phyloP scores from a whole-genome alignment of 2,888 invertebrate genomes.

The Lamproptera curius region DNA sequence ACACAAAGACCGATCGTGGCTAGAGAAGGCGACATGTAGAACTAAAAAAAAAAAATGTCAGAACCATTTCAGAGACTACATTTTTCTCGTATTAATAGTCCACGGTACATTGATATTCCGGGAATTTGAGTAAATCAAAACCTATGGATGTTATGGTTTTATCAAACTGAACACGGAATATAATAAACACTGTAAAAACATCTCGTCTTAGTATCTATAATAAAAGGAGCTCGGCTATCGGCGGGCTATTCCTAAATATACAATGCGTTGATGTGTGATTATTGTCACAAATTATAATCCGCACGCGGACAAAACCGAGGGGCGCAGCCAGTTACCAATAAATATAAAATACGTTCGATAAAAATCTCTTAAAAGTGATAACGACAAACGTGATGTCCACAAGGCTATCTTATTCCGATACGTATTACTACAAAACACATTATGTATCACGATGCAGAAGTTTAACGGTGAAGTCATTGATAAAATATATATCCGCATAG shows the following conservation, averaged over 20 bases:
- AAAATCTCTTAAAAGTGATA: background rate
- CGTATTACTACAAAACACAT: too few relatives aligned
- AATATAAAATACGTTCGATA: too few relatives aligned
- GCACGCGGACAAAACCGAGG: too few relatives aligned
- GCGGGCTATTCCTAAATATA: background rate
- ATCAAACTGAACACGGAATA: background rate
- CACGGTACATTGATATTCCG: too few relatives aligned
- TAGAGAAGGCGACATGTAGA: conserved; percentile 94
- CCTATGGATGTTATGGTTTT: background rate
- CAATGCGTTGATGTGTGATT: background rate
- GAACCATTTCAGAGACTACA: too few relatives aligned
- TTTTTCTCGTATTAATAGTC: too few relatives aligned
- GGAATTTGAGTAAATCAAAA: too few relatives aligned
- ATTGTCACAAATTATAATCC: too few relatives aligned
- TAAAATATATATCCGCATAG: too few relatives aligned
- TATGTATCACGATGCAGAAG: too few relatives aligned
- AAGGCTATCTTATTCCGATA: background rate
- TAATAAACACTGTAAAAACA: background rate
- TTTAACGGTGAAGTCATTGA: too few relatives aligned
- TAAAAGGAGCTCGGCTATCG: background rate
- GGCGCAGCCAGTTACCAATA: too few relatives aligned
- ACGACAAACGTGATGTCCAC: background rate
- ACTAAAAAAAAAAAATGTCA: conserved; percentile 66
- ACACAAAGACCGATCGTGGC: conserved; percentile 91
- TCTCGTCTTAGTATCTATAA: background rate